A percentile compares a stretch with the other conserved stretches of the same genome.
Evolutionary conservation across 2,888 invertebrate genomes (phyloP).

Genomic region (Brachyptera putata): DNA sequence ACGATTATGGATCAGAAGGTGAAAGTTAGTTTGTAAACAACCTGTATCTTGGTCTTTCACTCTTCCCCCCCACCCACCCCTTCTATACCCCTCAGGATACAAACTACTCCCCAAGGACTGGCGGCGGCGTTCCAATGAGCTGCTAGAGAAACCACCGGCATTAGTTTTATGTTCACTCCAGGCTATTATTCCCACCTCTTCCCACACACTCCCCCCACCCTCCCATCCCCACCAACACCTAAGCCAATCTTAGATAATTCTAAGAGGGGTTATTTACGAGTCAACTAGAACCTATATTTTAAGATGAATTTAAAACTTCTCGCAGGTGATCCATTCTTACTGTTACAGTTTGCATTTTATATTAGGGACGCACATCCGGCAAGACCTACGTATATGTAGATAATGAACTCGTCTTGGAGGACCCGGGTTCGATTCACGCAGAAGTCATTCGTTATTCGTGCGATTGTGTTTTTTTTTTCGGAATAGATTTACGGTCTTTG

Average conservation of each 20-base stretch:
- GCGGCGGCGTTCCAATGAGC: conserved; percentile 19
- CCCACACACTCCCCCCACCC: background rate
- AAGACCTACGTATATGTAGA: no score
- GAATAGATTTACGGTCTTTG: no score
- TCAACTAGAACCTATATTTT: conserved; percentile 6
- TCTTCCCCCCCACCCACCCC: background rate
- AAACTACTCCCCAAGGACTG: conserved; percentile 15
- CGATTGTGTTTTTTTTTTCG: no score
- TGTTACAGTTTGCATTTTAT: background rate
- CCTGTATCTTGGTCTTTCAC: background rate
- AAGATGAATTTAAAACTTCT: conserved; percentile 13
- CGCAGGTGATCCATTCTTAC: background rate
- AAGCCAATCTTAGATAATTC: conserved; percentile 18
- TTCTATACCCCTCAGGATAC: conserved; percentile 8
- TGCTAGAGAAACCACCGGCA: conserved; percentile 6
- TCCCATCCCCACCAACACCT: background rate
- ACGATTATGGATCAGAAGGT: no score
- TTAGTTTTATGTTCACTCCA: conserved; percentile 20
- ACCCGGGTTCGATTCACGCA: no score
- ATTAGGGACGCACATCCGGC: no score
- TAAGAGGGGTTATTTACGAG: conserved; percentile 18
- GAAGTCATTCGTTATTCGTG: no score
- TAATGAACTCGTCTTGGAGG: no score
- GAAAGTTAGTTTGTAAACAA: no score
- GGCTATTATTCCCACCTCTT: conserved; percentile 12